Conservation (phyloP, 2,797 vertebrate species). For the Naso thynnoides region DNA sequence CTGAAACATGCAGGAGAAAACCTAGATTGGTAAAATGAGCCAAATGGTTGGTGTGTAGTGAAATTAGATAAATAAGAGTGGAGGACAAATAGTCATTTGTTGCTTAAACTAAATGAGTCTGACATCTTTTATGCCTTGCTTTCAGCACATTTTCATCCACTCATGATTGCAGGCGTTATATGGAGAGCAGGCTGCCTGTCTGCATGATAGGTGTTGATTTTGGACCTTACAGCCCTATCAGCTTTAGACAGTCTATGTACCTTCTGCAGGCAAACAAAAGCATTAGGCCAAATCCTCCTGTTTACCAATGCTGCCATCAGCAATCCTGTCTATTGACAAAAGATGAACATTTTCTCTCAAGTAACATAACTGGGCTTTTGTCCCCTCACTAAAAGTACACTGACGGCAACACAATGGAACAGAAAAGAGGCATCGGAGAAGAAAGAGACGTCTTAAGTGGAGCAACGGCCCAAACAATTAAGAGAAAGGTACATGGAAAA, state of each 20-base stretch:
- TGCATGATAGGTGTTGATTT: constrained; percentile 81
- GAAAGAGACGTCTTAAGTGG: constrained; percentile 81
- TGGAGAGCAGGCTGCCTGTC: constrained; percentile 58
- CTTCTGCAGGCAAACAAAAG: constrained; percentile 86
- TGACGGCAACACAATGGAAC: constrained; percentile 75
- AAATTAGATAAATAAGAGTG: constrained; percentile 23
- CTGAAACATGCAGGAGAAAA: constrained; percentile 43
- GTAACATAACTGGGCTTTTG: constrained; percentile 84
- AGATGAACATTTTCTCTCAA: constrained; percentile 85
- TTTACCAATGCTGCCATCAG: constrained; percentile 84
- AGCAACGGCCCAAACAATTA: constrained; percentile 84
- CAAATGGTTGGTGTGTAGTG: constrained; percentile 11
- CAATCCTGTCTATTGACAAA: constrained; percentile 85
- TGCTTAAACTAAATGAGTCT: constrained; percentile 7
- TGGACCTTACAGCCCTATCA: constrained; percentile 81
- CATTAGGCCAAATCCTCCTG: constrained; percentile 84
- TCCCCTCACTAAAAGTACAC: constrained; percentile 75
- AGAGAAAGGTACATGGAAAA: constrained; percentile 80
- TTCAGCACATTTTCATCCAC: constrained; percentile 48
- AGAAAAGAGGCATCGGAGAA: constrained; percentile 71
- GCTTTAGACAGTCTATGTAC: constrained; percentile 89
- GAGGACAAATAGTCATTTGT: constrained; percentile 25
- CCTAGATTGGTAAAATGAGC: constrained; percentile 30
- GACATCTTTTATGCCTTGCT: constrained; percentile 28
- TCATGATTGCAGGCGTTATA: constrained; percentile 61